Percentiles rank a stretch among this genome's conserved stretches.
These are phyloP conservation scores for Glyptemys insculpta DNA, from an alignment of 2,797 vertebrate species.

Conservation along the genomic window DNA sequence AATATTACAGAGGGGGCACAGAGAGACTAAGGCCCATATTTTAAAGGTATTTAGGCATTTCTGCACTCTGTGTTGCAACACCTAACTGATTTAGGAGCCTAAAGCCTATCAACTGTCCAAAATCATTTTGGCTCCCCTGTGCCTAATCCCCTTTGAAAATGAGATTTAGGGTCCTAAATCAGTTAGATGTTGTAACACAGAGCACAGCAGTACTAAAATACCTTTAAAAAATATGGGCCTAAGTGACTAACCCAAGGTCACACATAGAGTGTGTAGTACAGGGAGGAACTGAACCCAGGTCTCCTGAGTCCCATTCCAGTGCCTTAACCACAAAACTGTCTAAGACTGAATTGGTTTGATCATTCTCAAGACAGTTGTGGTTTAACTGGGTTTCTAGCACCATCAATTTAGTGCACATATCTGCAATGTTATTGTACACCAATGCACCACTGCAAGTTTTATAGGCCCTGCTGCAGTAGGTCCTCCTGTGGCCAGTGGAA, in stretches of 20 bases:
- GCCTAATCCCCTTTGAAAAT: not conserved
- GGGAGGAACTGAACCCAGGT: not conserved
- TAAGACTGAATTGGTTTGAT: not conserved
- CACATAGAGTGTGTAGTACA: not conserved
- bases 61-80: too few species aligned
- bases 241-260: not conserved
- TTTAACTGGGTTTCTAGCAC: not conserved
- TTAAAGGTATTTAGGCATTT: not conserved
- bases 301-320: not conserved
- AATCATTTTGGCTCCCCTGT: not conserved
- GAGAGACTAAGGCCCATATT: not conserved
- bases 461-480: not conserved
- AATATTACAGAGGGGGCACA: not conserved
- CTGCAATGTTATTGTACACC: rapidly evolving
- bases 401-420: not conserved
- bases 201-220: not conserved
- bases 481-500: not conserved
- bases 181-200: not conserved
- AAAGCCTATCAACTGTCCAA: not conserved
- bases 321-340: not conserved
- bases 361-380: too few species aligned
- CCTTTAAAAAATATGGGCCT: not conserved
- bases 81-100: not conserved
- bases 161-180: not conserved
- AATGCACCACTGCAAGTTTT: not conserved